These are phyloP conservation scores for Diploscapter pachys DNA, from an alignment of 1,140 invertebrate genomes.

Conservation along the genomic window DNA sequence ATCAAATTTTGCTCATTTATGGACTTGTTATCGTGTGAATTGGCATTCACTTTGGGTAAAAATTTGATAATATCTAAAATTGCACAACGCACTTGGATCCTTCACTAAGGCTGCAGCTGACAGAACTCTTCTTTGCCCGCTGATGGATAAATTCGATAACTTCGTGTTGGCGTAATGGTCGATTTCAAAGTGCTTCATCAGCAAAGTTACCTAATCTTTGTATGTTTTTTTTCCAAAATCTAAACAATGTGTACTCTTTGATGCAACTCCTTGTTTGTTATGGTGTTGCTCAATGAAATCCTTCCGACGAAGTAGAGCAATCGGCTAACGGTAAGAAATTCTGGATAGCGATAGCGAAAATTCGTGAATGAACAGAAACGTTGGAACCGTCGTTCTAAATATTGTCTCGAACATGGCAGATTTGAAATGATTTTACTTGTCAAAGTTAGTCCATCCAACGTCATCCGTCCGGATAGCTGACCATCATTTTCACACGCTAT, in stretches of 20 bases:
- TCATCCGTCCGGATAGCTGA: constrained; percentile 17
- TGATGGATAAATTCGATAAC: constrained; percentile 22
- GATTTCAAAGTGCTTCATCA: constrained; percentile 28
- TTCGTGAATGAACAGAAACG: constrained; percentile 3
- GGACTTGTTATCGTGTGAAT: too few relatives aligned
- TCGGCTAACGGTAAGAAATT: too few relatives aligned
- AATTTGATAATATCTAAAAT: constrained; percentile 2
- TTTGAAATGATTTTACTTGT: constrained; percentile 26
- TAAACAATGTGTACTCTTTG: too few relatives aligned
- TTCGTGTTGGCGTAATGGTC: constrained; percentile 14
- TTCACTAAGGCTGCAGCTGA: constrained; percentile 20
- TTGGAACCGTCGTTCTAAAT: constrained; percentile 23
- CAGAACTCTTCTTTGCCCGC: constrained; percentile 23
- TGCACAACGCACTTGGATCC: constrained; percentile 20
- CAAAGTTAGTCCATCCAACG: constrained; percentile 17
- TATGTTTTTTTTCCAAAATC: too few relatives aligned
- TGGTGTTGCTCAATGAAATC: too few relatives aligned
- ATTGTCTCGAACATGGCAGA: background rate
- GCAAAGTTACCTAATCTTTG: constrained; percentile 7
- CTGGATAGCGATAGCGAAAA: too few relatives aligned
- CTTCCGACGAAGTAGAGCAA: too few relatives aligned
- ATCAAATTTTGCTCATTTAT: too few relatives aligned
- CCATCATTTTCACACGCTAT: constrained; percentile 16
- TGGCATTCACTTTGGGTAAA: too few relatives aligned
- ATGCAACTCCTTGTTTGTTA: too few relatives aligned